phyloP scores from a whole-genome alignment of 2,888 invertebrate genomes.

The Diogma glabrata region DNA sequence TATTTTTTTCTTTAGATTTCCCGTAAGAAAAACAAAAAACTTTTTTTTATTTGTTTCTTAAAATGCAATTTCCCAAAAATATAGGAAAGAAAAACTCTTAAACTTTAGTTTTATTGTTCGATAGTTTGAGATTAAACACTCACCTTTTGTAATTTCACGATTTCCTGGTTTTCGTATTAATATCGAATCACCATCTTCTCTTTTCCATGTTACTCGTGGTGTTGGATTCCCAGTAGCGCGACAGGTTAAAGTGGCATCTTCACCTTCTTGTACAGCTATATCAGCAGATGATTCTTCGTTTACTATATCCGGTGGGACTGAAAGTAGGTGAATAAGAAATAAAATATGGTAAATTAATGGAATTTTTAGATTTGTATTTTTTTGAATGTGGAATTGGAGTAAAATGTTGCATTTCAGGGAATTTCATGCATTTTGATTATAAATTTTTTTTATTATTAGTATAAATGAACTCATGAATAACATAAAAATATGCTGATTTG shows the following conservation, averaged over 20 bases:
- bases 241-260: constrained; percentile 62
- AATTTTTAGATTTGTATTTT: no score
- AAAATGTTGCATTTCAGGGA: no score
- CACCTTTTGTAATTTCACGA: constrained; percentile 36
- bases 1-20: no score
- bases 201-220: constrained; percentile 67
- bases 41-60: no score
- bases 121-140: no score
- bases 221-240: constrained; percentile 69
- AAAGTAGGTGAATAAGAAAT: constrained; percentile 14
- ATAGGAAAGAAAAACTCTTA: neutral
- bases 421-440: no score
- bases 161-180: constrained; percentile 41
- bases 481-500: no score
- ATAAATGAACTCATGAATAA: no score
- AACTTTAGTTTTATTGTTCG: neutral
- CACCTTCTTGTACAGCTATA: constrained; percentile 66
- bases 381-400: no score
- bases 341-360: no score
- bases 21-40: no score
- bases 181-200: constrained; percentile 59
- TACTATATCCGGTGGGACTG: constrained; percentile 69
- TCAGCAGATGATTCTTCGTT: constrained; percentile 65
- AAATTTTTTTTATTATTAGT: no score
- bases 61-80: constrained; percentile 6